A percentile compares a stretch with the other conserved stretches of the same genome.
Evolutionary conservation across 1,140 invertebrate genomes (phyloP).

Genomic region (Panonychus citri): DNA sequence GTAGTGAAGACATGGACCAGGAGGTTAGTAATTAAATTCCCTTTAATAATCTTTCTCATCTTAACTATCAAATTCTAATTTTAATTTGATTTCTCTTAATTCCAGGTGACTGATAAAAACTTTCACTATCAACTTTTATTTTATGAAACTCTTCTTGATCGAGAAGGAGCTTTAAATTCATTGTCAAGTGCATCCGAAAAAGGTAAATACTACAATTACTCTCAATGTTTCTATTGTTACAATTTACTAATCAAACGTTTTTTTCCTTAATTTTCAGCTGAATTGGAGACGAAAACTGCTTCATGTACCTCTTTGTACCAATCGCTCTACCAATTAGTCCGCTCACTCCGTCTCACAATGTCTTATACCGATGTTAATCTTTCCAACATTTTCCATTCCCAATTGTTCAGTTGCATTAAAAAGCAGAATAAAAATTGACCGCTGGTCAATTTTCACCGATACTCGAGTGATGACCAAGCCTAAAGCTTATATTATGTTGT

Average conservation of each 20-base stretch:
- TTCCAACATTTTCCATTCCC: background rate
- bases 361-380: background rate
- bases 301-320: background rate
- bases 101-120: background rate
- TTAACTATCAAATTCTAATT: background rate
- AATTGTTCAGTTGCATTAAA: background rate
- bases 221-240: background rate
- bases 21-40: background rate
- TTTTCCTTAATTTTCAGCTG: background rate
- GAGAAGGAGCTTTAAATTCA: background rate
- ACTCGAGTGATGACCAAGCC: too few relatives aligned
- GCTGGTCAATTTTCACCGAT: background rate
- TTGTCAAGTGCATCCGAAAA: background rate
- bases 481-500: too few relatives aligned
- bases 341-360: background rate
- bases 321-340: background rate
- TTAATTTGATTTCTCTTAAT: too few relatives aligned
- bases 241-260: background rate
- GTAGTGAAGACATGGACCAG: slow-evolving; percentile 44
- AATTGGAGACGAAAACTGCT: background rate
- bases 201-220: background rate
- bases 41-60: background rate
- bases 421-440: background rate
- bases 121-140: background rate
- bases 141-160: background rate